phyloP scores from a whole-genome alignment of 2,113 vertebrate genomes.

The Sturnira hondurensis region DNA sequence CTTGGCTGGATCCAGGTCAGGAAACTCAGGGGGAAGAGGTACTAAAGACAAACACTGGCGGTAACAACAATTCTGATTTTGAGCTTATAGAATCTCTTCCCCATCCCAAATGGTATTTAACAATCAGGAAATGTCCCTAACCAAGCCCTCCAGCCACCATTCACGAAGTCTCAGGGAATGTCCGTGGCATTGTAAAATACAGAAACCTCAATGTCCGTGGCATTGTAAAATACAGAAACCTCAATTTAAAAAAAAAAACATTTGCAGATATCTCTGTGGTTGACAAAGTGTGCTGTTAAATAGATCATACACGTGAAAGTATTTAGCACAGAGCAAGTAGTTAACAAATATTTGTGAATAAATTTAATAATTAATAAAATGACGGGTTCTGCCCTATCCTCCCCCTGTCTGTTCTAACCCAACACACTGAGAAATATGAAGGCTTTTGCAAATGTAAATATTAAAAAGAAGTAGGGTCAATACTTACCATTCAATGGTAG shows the following conservation, averaged over 20 bases:
- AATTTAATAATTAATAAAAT: neutral
- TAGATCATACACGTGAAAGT: neutral
- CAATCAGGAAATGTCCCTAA: neutral
- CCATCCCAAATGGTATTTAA: neutral
- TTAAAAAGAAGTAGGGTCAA: neutral
- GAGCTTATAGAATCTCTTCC: neutral
- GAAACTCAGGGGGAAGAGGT: neutral
- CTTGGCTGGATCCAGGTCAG: neutral
- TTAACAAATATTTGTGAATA: neutral
- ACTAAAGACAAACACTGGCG: neutral
- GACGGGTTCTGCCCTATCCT: neutral
- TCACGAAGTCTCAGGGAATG: neutral
- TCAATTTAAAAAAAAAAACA: neutral
- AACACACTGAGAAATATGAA: neutral
- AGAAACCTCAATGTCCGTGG: neutral
- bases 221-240: neutral
- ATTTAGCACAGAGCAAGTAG: neutral
- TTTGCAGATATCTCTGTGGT: neutral
- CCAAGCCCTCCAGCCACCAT: neutral
- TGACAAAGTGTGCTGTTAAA: neutral
- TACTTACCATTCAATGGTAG: slow-evolving; percentile 92
- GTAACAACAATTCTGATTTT: neutral
- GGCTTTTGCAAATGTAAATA: neutral
- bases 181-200: neutral
- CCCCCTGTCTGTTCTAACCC: neutral